Percentiles rank a stretch among this genome's conserved stretches.
Conservation (phyloP, 1,140 invertebrate genomes). For the Rhyacophila brunnea region DNA sequence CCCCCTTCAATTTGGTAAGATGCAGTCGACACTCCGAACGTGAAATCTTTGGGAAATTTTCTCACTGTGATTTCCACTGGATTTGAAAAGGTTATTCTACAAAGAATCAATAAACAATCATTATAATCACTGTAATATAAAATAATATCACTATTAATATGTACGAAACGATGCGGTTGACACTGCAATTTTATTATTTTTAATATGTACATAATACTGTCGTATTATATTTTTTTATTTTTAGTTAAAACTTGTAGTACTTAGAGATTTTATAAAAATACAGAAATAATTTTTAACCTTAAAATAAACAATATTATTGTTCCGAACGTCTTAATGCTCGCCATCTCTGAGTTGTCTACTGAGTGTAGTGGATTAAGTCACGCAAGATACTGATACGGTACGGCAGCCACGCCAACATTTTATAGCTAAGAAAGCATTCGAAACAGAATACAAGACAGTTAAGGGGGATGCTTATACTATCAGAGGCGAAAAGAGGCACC, state of each 20-base stretch:
- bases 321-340: no score
- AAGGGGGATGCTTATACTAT: no score
- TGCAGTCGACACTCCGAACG: slow-evolving; percentile 52
- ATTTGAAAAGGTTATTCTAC: neutral
- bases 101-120: neutral
- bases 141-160: neutral
- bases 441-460: no score
- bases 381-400: no score
- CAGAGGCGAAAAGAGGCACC: no score
- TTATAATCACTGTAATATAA: neutral
- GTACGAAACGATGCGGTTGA: neutral
- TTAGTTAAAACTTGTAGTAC: neutral
- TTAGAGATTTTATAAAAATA: no score
- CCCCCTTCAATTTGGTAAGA: slow-evolving; percentile 59
- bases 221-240: neutral
- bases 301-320: no score
- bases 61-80: neutral
- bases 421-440: no score
- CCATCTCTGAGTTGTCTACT: no score
- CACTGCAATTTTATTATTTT: neutral
- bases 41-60: slow-evolving; percentile 51
- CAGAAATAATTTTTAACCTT: no score
- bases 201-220: neutral
- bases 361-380: no score
- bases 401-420: no score